phyloP scores from a whole-genome alignment of 2,797 vertebrate species.

The Esox masquinongy region DNA sequence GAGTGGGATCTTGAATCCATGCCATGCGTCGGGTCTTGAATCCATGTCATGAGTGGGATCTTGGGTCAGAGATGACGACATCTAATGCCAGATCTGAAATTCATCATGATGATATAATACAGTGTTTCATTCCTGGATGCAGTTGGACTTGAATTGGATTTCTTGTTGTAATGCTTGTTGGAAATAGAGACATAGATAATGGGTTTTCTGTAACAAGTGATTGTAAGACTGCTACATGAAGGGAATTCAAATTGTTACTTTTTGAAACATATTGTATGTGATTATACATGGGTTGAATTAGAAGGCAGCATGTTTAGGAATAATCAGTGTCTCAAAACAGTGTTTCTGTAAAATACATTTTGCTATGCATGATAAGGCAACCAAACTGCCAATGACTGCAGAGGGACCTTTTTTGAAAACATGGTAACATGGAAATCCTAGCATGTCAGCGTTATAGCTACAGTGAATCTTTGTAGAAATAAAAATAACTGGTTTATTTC shows the following conservation, averaged over 20 bases:
- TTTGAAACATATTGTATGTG: background rate
- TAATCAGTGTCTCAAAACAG: conserved; percentile 1
- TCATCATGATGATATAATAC: background rate
- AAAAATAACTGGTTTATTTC: background rate
- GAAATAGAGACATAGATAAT: conserved; percentile 4
- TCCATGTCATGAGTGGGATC: background rate
- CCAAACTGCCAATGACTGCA: background rate
- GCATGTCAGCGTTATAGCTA: background rate
- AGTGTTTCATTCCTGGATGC: background rate
- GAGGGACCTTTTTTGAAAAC: conserved; percentile 9
- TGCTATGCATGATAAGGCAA: background rate
- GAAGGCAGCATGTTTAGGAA: background rate
- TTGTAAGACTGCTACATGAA: background rate
- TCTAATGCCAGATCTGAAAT: too few relatives aligned
- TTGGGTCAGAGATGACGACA: background rate
- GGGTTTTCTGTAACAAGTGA: background rate
- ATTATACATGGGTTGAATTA: background rate
- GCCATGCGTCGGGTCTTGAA: too few relatives aligned
- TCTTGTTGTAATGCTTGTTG: background rate
- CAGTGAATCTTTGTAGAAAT: background rate
- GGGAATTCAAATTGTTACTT: background rate
- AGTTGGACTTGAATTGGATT: background rate
- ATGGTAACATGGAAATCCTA: background rate
- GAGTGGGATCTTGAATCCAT: too few relatives aligned
- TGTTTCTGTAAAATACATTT: conserved; percentile 14